Conservation (phyloP, 2,113 vertebrate species). For the Alligator mississippiensis region DNA sequence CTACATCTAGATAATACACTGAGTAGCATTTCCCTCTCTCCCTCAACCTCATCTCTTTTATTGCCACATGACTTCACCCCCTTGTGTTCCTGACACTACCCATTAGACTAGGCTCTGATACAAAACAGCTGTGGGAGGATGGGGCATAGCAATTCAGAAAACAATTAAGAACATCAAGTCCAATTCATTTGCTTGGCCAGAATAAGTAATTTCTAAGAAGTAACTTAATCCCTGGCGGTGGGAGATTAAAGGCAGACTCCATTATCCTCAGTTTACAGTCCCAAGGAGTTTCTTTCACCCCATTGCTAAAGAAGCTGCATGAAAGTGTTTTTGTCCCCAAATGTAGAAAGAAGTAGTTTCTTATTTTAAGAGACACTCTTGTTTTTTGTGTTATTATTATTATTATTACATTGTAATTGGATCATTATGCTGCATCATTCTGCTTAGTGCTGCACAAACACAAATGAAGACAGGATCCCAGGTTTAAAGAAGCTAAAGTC, state of each 20-base stretch:
- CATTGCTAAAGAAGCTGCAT: slow-evolving; percentile 58
- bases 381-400: too few species aligned
- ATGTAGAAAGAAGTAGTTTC: slow-evolving; percentile 21
- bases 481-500: not conserved
- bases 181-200: slow-evolving; percentile 82
- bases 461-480: not conserved
- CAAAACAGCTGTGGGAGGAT: slow-evolving; percentile 80
- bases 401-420: not conserved
- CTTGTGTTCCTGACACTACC: slow-evolving; percentile 81
- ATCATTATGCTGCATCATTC: not conserved
- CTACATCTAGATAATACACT: slow-evolving; percentile 78
- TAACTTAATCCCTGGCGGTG: slow-evolving; percentile 73
- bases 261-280: slow-evolving; percentile 70
- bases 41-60: slow-evolving; percentile 74
- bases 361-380: slow-evolving; percentile 29
- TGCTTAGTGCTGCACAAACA: too few species aligned
- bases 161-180: slow-evolving; percentile 86
- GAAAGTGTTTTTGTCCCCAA: slow-evolving; percentile 39
- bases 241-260: slow-evolving; percentile 72
- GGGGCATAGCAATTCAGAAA: slow-evolving; percentile 85
- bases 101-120: slow-evolving; percentile 78
- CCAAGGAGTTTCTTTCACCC: slow-evolving; percentile 62
- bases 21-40: slow-evolving; percentile 75
- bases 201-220: slow-evolving; percentile 81
- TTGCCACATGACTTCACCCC: slow-evolving; percentile 83